Base-by-base conservation (phyloP, 2,888 invertebrate species). In the Hedya salicella region DNA sequence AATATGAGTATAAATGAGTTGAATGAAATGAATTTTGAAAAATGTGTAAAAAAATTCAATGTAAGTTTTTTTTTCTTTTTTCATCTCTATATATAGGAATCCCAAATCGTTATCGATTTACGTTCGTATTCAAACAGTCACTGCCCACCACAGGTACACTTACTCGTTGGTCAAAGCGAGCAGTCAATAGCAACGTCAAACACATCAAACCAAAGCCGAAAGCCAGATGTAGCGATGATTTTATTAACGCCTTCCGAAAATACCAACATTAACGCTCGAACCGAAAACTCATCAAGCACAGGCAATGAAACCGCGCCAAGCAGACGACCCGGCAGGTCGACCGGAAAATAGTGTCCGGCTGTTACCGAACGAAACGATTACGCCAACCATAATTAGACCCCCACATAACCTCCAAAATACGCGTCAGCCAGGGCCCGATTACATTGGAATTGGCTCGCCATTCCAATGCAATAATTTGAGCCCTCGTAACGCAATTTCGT, bases 261-360 rank as follows among this genome's bases (percentile, higher is more conserved):
- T 59, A 59, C 17, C 13, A 14, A 21, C 56, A 65, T 59, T 59
- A 59, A 16, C 40, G 21, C 3, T 32, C 25, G 25, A 39, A 52
- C 53, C 21, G 21, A 32, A 57, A 60, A 39, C 53, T 25, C 25
- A 60, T 65, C 59, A 52, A 48, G 21, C 32, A 19, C 53, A 60
- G 53, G 32, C 32, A 56, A 62, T 67, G 56, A 50, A 62, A 67
- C 56, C 67, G 50, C 56, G 14, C 17, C 56, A 67, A 67, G 56
- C 56, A 62, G 49, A 25, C 57, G 52, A 13, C 61, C 61, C 32
- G 14, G 46, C 60, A 61, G 56, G 25, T 50, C 67, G 56, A 44
- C 44, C 67, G 67, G 62, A 67, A 67, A 62, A 62, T 67, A 67
- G 61, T 61, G 61, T 56, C 66, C 61, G 49, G 19, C 46, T 49